Conservation (phyloP, 2,888 invertebrate species). For the Hirtodrosophila duncani region DNA sequence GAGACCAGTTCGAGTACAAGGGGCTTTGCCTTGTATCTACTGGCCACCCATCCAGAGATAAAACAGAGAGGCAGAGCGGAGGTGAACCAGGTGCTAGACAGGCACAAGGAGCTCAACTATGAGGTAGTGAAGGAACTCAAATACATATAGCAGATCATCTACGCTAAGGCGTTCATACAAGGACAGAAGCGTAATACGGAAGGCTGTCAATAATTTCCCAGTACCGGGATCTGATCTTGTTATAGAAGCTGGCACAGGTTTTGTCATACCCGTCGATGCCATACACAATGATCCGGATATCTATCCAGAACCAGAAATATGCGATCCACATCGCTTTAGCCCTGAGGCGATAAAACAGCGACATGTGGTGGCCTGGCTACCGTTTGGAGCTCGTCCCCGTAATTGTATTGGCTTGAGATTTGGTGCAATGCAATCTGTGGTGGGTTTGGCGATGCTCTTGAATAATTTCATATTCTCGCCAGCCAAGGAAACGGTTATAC, state of each 20-base stretch:
- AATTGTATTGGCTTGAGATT: constrained; percentile 77
- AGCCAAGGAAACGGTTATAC: constrained; percentile 53
- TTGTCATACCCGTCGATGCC: constrained; percentile 80
- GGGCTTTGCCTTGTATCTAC: constrained; percentile 75
- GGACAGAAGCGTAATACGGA: too few species aligned
- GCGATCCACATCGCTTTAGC: constrained; percentile 79
- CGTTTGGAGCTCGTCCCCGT: constrained; percentile 75
- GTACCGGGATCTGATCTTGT: constrained; percentile 74
- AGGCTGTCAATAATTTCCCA: constrained; percentile 70
- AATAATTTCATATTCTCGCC: constrained; percentile 63
- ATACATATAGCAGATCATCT: constrained; percentile 61
- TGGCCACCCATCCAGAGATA: constrained; percentile 66
- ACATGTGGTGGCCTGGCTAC: constrained; percentile 64
- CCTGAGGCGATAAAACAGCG: constrained; percentile 65
- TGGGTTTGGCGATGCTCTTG: constrained; percentile 65
- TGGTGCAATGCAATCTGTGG: constrained; percentile 73
- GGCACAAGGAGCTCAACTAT: constrained; percentile 60
- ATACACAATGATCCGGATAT: constrained; percentile 78
- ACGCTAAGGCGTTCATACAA: constrained; percentile 70
- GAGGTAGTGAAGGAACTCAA: constrained; percentile 62
- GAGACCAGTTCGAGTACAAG: constrained; percentile 80
- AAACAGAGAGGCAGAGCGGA: constrained; percentile 59
- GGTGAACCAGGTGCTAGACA: constrained; percentile 50
- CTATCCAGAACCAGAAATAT: constrained; percentile 78
- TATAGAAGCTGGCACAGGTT: constrained; percentile 79